These are phyloP conservation scores for Orientallactaga sibirica DNA, from an alignment of 2,797 vertebrate genomes.

Conservation along the genomic window DNA sequence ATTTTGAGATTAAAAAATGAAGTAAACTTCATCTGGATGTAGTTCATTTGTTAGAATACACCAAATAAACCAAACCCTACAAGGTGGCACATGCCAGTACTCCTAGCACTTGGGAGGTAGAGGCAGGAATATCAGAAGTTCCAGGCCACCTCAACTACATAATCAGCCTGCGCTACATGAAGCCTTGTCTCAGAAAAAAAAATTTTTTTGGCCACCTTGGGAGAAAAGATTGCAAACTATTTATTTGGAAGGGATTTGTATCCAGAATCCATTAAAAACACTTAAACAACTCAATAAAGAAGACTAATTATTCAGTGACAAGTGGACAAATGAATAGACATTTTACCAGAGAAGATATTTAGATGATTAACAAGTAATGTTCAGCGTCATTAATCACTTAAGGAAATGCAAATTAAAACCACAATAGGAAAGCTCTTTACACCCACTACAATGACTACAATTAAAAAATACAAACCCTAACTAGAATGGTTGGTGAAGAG, in stretches of 20 bases:
- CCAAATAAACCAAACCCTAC: no score
- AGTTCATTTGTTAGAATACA: no score
- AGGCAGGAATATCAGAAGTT: no score
- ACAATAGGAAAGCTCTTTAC: slow-evolving; percentile 14
- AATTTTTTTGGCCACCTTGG: background rate
- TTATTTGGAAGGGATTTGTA: background rate
- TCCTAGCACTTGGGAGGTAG: no score
- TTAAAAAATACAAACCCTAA: slow-evolving; percentile 15
- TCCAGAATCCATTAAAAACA: slow-evolving; percentile 47
- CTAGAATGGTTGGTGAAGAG: slow-evolving; percentile 30
- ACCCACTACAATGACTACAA: slow-evolving; percentile 26
- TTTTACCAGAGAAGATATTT: slow-evolving; percentile 62
- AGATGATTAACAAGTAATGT: slow-evolving; percentile 32
- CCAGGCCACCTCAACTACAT: no score
- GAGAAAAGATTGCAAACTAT: slow-evolving; percentile 30
- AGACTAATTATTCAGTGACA: slow-evolving; percentile 50
- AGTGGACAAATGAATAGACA: slow-evolving; percentile 10
- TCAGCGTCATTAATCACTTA: slow-evolving; percentile 51
- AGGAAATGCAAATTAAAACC: slow-evolving; percentile 66
- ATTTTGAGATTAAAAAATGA: slow-evolving; percentile 35
- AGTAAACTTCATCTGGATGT: no score
- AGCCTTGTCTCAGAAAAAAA: background rate
- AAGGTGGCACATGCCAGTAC: no score
- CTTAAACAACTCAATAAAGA: slow-evolving; percentile 31
- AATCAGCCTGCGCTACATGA: no score